Base-by-base conservation (phyloP, 2,888 invertebrate species). In the Trichacis sp. region DNA sequence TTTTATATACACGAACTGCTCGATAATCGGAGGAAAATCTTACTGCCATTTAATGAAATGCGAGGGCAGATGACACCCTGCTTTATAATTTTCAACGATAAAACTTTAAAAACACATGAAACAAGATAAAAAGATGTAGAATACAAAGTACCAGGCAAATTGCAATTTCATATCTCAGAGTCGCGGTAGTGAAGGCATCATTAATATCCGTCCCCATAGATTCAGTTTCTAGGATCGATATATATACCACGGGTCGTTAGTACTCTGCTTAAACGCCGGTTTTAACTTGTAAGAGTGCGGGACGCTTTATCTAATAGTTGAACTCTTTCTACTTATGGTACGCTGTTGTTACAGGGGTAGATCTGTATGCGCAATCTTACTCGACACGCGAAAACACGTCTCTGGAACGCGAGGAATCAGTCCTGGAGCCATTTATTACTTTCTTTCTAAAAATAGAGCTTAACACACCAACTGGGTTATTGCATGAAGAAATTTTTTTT, bases 121-220 rank as follows among this genome's bases (percentile, higher is more conserved):
- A n/a, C n/a, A n/a, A n/a, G n/a, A n/a, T n/a, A n/a, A n/a, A n/a
- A n/a, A n/a, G n/a, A n/a, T n/a, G n/a, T n/a, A n/a, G n/a, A n/a
- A n/a, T n/a, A n/a, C 8, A 3, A 24, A 46, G 14, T 24, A 46
- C 24, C 24, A 24, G 46, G 24, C 24, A 24, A n/a, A 46, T 24
- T 14, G 48, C 33, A 15, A 49, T 36, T 53, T 54, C 57, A 65
- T 65, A 65, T 61, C 61, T 42, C 12, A 40, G 12, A 15, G 15
- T 62, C 67, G 69, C 62, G 71, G 68, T 73, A 71, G 73, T 74
- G 71, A 72, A 74, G 76, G 79, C 75, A 77, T 81, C 78, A 78
- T 77, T 79, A 79, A 77, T 79, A 83, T 83, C 83, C 83, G 83
- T 83, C 83, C 83, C 81, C 78, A 72, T 82, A 82, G 80, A 80